These are phyloP conservation scores for Lasiurus borealis DNA, from an alignment of 2,113 vertebrate genomes.

Conservation along the genomic window DNA sequence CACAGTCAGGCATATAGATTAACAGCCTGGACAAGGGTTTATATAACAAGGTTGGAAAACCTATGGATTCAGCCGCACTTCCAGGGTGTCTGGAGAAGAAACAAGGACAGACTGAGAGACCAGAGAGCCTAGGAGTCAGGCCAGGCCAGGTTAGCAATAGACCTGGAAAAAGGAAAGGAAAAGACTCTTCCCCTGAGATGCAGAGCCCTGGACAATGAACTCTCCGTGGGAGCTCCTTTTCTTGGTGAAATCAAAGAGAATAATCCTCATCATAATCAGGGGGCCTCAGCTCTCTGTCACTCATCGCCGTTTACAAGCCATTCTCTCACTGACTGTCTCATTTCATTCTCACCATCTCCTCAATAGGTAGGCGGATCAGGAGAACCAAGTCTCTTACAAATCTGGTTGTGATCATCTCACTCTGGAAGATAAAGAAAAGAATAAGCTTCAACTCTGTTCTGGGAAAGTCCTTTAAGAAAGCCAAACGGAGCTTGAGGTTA, in stretches of 20 bases:
- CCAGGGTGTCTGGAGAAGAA: background rate
- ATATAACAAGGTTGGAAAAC: conserved; percentile 30
- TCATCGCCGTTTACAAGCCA: background rate
- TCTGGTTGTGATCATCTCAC: background rate
- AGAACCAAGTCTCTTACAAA: background rate
- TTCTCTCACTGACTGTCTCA: background rate
- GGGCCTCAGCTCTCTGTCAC: background rate
- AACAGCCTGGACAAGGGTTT: background rate
- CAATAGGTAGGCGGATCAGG: background rate
- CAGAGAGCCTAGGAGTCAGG: background rate
- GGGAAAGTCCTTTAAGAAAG: background rate
- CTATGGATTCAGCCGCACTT: conserved; percentile 24
- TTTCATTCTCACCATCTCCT: background rate
- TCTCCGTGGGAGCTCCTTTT: background rate
- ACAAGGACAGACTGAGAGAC: background rate
- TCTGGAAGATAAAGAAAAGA: background rate
- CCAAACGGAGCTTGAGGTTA: background rate
- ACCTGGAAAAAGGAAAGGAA: background rate
- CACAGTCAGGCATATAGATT: conserved; percentile 23
- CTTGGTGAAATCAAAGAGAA: background rate
- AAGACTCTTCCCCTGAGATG: background rate
- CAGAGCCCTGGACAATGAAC: background rate
- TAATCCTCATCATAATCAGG: background rate
- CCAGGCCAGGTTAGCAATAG: background rate
- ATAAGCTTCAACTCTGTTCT: background rate